phyloP scores from a whole-genome alignment of 2,888 invertebrate genomes.

The Amiota communis region DNA sequence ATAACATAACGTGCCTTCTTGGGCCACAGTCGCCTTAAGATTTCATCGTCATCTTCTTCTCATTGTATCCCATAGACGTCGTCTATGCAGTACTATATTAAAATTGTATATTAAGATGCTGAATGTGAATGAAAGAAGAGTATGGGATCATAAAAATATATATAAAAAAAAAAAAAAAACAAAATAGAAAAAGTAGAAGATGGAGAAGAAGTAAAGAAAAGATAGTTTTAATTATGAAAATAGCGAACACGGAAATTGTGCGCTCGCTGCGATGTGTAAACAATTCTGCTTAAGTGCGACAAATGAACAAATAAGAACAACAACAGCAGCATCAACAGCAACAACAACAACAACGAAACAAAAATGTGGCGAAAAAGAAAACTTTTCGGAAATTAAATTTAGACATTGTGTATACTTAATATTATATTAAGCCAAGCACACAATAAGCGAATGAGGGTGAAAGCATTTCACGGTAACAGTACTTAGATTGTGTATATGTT shows the following conservation, averaged over 20 bases:
- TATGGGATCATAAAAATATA: not conserved
- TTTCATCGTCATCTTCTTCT: no score
- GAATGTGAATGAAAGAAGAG: not conserved
- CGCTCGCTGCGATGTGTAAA: slow-evolving; percentile 19
- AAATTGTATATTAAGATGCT: no score
- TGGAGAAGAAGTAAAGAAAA: not conserved
- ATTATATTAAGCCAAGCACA: slow-evolving; percentile 8
- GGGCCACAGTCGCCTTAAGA: no score
- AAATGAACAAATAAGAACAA: slow-evolving; percentile 10
- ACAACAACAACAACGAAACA: not conserved
- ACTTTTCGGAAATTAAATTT: slow-evolving; percentile 30
- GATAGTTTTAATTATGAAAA: slow-evolving; percentile 30
- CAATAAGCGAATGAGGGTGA: not conserved
- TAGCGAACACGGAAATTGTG: slow-evolving; percentile 25
- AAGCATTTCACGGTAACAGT: no score
- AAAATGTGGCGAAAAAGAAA: not conserved
- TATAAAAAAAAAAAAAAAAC: not conserved
- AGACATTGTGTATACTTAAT: slow-evolving; percentile 23
- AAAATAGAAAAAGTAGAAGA: not conserved
- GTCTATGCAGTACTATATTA: not conserved
- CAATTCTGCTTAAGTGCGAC: slow-evolving; percentile 19
- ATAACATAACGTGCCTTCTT: no score
- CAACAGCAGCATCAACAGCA: not conserved
- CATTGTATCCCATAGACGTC: not conserved
- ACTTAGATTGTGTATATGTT: not conserved